These are phyloP conservation scores for Halcyon senegalensis DNA, from an alignment of 2,113 vertebrate genomes.

Conservation along the genomic window DNA sequence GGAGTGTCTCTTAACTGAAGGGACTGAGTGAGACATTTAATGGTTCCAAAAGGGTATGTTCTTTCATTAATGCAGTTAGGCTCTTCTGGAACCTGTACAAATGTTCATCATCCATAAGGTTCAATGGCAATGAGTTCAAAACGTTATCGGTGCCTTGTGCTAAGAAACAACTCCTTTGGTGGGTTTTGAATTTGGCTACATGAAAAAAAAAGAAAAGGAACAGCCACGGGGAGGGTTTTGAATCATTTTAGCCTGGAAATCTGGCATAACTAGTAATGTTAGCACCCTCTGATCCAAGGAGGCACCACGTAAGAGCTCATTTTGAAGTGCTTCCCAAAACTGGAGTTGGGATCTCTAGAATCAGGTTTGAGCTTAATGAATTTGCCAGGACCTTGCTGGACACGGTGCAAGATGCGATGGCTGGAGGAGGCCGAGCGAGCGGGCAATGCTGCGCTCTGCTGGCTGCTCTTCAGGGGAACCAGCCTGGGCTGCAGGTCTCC, in stretches of 20 bases:
- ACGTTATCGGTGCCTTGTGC: not conserved
- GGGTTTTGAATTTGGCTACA: conserved; percentile 27
- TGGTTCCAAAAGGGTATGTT: not conserved
- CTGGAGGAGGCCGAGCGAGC: not conserved
- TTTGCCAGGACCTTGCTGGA: conserved; percentile 58
- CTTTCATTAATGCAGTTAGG: not conserved
- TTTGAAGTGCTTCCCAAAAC: conserved; percentile 60
- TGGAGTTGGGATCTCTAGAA: conserved; percentile 51
- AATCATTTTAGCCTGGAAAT: conserved; percentile 62
- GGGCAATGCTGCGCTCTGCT: conserved; percentile 33
- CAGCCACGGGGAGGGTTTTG: conserved; percentile 20
- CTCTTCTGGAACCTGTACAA: not conserved
- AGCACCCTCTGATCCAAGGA: conserved; percentile 61
- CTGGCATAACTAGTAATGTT: conserved; percentile 56
- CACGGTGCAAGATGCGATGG: not conserved
- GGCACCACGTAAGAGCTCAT: conserved; percentile 63
- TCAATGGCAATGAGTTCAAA: not conserved
- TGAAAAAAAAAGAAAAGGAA: not conserved
- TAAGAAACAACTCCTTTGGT: not conserved
- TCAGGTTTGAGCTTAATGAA: conserved; percentile 50
- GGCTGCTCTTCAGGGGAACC: conserved; percentile 16
- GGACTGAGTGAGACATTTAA: not conserved
- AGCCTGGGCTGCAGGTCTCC: not conserved
- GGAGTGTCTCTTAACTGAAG: not conserved
- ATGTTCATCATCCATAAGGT: not conserved